Base-by-base conservation (phyloP, 2,797 vertebrate species). In the Malacoctenus gilli region DNA sequence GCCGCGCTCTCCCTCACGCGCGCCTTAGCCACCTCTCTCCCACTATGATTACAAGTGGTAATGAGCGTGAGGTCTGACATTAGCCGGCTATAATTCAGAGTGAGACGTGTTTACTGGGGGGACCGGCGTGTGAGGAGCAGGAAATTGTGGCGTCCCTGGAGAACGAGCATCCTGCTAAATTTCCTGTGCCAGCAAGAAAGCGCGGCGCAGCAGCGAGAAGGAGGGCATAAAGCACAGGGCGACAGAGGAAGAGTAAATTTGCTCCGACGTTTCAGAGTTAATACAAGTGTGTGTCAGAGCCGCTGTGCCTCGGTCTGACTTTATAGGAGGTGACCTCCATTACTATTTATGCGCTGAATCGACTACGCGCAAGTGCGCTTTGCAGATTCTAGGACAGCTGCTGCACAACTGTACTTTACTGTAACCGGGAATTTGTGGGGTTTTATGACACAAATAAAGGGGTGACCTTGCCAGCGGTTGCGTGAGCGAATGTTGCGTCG, bases 231-330 rank as follows among this genome's bases (percentile, higher is more conserved):
- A 73, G 72, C 48, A 69, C n/a, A 78, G 41, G 38, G 65, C 72
- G 55, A 61, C 49, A 48, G n/a, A 50, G 47, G 41, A 52, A 32
- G 42, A 60, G 44, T 44, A 66, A 59, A 82, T 83, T 68, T 68
- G 64, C 69, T 40, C 38, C 80, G 80, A 75, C 75, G 44, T 75
- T 72, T 80, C 52, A 39, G 67, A 75, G 60, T 79, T 76, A 75
- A 79, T 59, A 57, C 69, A 75, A 82, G 63, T 55, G 44, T 52
- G 72, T 75, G 85, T 87, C 84, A 70, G 77, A 76, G 72, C 80
- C 48, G 53, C 66, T 87, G 60, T 63, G 56, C 64, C 39, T 47
- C 39, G 11, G 61, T 65, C 52, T 65, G 59, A 65, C 62, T 77
- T 70, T 65, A 80, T 55, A 49, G 37, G 49, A 75, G 59, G 59